Evolutionary conservation across 1,140 invertebrate genomes (phyloP), one percentile per base, ranked within the genome.

Genomic region (Cydia pomonella): DNA sequence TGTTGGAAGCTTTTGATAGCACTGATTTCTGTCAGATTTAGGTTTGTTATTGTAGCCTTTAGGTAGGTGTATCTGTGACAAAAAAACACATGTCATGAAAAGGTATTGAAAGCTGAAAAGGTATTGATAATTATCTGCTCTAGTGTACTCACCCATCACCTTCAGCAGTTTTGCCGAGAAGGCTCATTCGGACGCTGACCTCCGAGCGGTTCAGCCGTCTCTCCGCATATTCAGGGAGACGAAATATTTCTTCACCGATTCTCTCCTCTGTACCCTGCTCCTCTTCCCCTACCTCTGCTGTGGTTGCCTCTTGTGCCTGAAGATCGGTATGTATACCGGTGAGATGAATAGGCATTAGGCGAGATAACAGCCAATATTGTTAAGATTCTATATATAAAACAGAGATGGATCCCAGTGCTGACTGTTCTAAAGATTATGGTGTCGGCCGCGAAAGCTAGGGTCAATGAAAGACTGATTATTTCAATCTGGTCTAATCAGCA

Each of bases 1-100:
- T 95, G 92, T 75, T 92, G 92, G 75, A 94, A 95, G 41, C 84
- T 80, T 59, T 86, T 80, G 44, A 95, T 87, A 2, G 91, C 89
- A 0, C 82, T 81, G 33, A 95, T 88, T 29, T 94, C 85, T 1
- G 93, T 94, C 50, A 95, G 77, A 27, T 85, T 87, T 86, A 94
- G 90, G n/a, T 85, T 85, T 5, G 85, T 90, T 33, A 85, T 84
- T 0, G 80, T 79, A 2, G 87, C 91, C 80, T 93, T 93, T 72
- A 93, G 76, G 79, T 93, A 93, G 6, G 92, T 88, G 76, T 93
- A 93, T 29, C 92, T 93, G 85, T 33, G 86, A 85, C 44, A 75
- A 77, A 71, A 78, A 44, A 29, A 50, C 12, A 75, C 64, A 73
- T 7, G n/a, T n/a, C n/a, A 47, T 16, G 16, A n/a, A 47, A 47